phyloP scores from a whole-genome alignment of 2,888 invertebrate species.

The Spilosoma lubricipeda region DNA sequence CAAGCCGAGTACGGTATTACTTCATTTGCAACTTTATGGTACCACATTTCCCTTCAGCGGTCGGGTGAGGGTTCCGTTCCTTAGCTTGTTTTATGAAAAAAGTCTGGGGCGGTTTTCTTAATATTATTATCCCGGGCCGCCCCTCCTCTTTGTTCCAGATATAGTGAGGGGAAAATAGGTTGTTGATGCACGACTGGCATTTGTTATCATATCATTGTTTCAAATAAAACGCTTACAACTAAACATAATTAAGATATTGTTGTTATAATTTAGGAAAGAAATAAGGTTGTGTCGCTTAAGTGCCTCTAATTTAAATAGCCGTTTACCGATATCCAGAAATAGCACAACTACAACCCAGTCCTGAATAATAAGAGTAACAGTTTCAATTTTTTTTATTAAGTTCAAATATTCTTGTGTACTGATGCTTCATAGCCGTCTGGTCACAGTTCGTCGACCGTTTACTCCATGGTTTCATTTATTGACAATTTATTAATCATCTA shows the following conservation, averaged over 20 bases:
- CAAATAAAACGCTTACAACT: conserved; percentile 54
- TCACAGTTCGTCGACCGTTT: neutral
- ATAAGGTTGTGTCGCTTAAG: neutral
- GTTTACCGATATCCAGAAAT: neutral
- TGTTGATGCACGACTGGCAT: conserved; percentile 55
- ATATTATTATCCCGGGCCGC: conserved; percentile 72
- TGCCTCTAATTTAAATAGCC: too few relatives aligned
- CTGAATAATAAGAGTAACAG: neutral
- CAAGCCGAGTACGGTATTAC: conserved; percentile 74
- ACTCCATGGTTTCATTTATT: neutral
- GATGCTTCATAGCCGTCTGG: neutral
- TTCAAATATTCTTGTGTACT: neutral
- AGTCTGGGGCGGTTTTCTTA: conserved; percentile 67
- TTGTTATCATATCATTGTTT: conserved; percentile 57
- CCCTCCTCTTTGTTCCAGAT: conserved; percentile 63
- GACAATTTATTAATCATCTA: too few relatives aligned
- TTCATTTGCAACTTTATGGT: conserved; percentile 84
- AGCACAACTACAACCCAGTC: neutral
- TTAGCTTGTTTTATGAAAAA: conserved; percentile 71
- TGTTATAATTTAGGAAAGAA: neutral
- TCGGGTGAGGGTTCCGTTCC: conserved; percentile 58
- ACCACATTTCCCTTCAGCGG: conserved; percentile 69
- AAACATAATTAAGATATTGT: conserved; percentile 58
- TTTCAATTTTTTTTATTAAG: neutral
- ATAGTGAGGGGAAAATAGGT: conserved; percentile 58